Percentiles rank a stretch among this genome's conserved stretches.
Conservation (phyloP, 2,888 invertebrate genomes). For the Drosophila robusta region DNA sequence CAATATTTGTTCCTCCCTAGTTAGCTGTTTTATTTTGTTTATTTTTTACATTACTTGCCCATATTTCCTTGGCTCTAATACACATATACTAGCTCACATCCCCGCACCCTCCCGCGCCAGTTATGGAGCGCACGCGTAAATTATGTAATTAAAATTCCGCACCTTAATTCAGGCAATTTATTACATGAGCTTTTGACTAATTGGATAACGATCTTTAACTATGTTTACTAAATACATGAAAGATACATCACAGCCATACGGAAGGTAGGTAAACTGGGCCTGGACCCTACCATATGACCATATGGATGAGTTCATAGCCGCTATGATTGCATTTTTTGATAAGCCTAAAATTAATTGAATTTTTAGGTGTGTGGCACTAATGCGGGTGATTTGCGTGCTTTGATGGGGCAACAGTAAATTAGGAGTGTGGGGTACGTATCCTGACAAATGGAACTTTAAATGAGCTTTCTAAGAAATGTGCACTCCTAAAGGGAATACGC, state of each 20-base stretch:
- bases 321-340: constrained; percentile 66
- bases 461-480: neutral
- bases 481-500: neutral
- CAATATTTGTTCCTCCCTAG: neutral
- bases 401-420: neutral
- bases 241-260: constrained; percentile 46
- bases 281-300: constrained; percentile 19
- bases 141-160: constrained; percentile 85
- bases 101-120: neutral
- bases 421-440: neutral
- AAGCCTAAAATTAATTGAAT: constrained; percentile 69
- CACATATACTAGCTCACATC: neutral
- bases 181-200: constrained; percentile 81
- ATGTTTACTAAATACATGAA: constrained; percentile 70
- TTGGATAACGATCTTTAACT: constrained; percentile 80
- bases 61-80: constrained; percentile 34
- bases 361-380: constrained; percentile 45
- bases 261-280: constrained; percentile 10
- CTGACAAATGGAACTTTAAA: neutral
- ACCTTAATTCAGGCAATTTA: constrained; percentile 83
- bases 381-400: constrained; percentile 41
- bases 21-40: neutral
- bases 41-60: constrained; percentile 41
- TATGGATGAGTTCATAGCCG: constrained; percentile 66
- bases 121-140: constrained; percentile 75